Percentiles rank a stretch among this genome's conserved stretches.
Conservation (phyloP, 2,797 vertebrate genomes). For the Geotrypetes seraphini region DNA sequence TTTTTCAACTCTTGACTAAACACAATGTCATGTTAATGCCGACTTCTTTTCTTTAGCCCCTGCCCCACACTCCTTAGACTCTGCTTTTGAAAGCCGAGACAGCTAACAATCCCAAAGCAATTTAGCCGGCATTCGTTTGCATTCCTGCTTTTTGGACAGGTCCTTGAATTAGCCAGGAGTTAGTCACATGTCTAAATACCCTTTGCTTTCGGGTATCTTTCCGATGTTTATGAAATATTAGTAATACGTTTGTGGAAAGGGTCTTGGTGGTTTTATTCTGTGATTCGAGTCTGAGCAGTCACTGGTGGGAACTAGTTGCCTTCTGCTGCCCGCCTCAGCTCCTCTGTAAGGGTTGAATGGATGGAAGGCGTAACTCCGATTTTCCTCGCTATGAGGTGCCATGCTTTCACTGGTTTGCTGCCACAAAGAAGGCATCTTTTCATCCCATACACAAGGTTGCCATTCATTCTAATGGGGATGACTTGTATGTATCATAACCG, state of each 20-base stretch:
- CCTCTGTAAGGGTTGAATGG: constrained; percentile 42
- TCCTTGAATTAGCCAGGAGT: too few species aligned
- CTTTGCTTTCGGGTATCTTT: too few species aligned
- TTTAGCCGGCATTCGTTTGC: neutral
- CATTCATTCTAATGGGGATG: neutral
- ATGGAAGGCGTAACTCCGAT: constrained; percentile 67
- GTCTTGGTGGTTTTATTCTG: neutral
- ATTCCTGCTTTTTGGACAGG: too few species aligned
- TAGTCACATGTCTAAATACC: too few species aligned
- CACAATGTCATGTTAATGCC: constrained; percentile 75
- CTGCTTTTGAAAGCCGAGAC: neutral
- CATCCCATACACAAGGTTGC: neutral
- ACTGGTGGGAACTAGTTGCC: constrained; percentile 25
- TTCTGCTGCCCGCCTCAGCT: neutral
- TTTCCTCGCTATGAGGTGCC: constrained; percentile 65
- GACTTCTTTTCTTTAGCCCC: constrained; percentile 57
- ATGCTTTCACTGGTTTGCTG: constrained; percentile 1
- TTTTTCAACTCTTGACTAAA: constrained; percentile 64
- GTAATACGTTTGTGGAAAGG: neutral
- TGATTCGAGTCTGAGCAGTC: constrained; percentile 1
- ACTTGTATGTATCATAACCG: too few species aligned
- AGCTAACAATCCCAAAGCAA: neutral
- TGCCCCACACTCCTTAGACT: constrained; percentile 56
- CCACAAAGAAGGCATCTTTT: neutral
- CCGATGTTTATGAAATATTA: too few species aligned